Evolutionary conservation across 2,797 vertebrate species (phyloP), one percentile per base, ranked within the genome.

Genomic region (Sylvia borin): DNA sequence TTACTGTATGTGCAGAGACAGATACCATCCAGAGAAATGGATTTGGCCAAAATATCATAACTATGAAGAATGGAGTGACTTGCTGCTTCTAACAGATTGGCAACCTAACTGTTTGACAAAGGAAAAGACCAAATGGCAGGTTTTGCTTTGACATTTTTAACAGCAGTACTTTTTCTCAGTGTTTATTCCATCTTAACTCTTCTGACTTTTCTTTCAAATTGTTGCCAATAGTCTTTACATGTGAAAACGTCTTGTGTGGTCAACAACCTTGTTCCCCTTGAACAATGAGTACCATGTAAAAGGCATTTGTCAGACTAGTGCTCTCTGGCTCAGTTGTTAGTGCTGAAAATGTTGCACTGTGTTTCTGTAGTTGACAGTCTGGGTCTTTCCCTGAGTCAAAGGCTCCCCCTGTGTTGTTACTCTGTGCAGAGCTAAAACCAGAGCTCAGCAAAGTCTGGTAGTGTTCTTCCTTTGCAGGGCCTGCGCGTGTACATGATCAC

Each of bases 401-500:
- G 64, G 53, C 50, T 94, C 51, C 85, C 65, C 88, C 58, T 43
- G 42, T 13, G 25, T 36, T 60, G 25, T 55, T 71, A 18, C 66
- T 74, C n/a, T 77, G 45, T 61, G 43, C 60, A 9, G 25, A 88
- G 79, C 55, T 92, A 50, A 92, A 79, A 81, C 13, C 82, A 51
- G 89, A 79, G 45, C 61, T 83, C 76, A 75, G 88, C 62, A 72
- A 68, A 88, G 65, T 55, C 48, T 72, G 34, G 43, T 58, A 60
- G 51, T 80, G 45, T 66, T 96, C 90, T 90, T 85, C 75, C 65
- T 40, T 86, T 0, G 0, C 19, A 48, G 90, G 91, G 55, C 68
- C 76, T 92, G 85, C 68, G 92, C 43, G 25, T 5, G 5, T 87
- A 43, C 74, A 94, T 64, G 75, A 96, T 95, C 94, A 85, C 86